Conservation (phyloP, 2,113 vertebrate genomes). For the Pomatostomus ruficeps region DNA sequence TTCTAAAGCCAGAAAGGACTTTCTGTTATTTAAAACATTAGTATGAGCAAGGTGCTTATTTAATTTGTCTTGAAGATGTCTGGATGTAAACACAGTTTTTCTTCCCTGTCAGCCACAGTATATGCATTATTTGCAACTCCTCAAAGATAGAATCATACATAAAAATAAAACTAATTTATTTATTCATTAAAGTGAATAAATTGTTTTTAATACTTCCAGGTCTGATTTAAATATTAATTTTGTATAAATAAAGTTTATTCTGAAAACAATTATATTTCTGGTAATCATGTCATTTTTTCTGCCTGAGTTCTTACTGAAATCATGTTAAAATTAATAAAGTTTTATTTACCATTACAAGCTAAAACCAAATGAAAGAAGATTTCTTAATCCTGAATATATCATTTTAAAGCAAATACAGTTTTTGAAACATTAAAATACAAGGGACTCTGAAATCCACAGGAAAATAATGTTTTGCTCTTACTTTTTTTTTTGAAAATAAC, state of each 20-base stretch:
- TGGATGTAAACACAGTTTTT: not conserved
- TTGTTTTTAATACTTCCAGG: constrained; percentile 70
- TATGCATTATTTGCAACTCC: constrained; percentile 54
- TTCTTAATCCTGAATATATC: constrained; percentile 63
- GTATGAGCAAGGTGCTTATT: not conserved
- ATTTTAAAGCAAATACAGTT: constrained; percentile 68
- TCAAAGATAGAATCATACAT: constrained; percentile 73
- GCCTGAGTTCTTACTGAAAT: constrained; percentile 79
- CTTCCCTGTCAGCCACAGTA: constrained; percentile 19
- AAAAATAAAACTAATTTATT: constrained; percentile 77
- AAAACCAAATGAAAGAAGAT: constrained; percentile 60
- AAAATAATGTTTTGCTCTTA: constrained; percentile 64
- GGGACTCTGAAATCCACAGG: constrained; percentile 63
- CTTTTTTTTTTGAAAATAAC: constrained; percentile 65
- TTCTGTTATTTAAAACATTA: not conserved
- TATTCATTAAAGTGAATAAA: constrained; percentile 75
- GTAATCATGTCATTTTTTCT: constrained; percentile 61
- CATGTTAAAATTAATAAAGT: constrained; percentile 68
- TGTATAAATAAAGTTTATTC: constrained; percentile 74
- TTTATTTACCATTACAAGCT: constrained; percentile 66
- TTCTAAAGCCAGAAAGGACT: not conserved
- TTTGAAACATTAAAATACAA: constrained; percentile 70
- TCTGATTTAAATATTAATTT: constrained; percentile 74
- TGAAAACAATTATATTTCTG: constrained; percentile 71
- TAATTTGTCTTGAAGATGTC: constrained; percentile 36